Percentiles rank a stretch among this genome's conserved stretches.
phyloP scores from a whole-genome alignment of 2,113 vertebrate species.

The Notothenia coriiceps region DNA sequence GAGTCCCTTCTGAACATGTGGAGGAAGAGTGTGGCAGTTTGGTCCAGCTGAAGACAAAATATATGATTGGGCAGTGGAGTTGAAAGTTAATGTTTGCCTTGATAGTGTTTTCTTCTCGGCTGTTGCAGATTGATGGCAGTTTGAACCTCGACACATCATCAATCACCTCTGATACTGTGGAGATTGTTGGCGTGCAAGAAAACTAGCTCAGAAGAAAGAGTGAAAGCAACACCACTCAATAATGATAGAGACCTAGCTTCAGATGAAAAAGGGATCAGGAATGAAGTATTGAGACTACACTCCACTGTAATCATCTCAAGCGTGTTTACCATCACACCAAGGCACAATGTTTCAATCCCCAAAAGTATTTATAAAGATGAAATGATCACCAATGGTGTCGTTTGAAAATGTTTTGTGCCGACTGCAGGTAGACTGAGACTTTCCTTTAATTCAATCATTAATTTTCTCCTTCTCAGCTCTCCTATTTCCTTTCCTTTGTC shows the following conservation, averaged over 20 bases:
- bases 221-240: slow-evolving; percentile 35
- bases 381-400: slow-evolving; percentile 38
- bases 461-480: background rate
- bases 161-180: slow-evolving; percentile 31
- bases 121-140: slow-evolving; percentile 37
- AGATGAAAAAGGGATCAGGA: slow-evolving; percentile 5
- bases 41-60: slow-evolving; percentile 22
- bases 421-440: background rate
- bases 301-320: slow-evolving; percentile 35
- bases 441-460: slow-evolving; percentile 7
- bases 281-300: slow-evolving; percentile 30
- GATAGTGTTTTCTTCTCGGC: slow-evolving; percentile 31
- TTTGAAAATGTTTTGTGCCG: slow-evolving; percentile 35
- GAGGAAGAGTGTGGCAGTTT: background rate
- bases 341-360: slow-evolving; percentile 36
- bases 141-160: slow-evolving; percentile 47
- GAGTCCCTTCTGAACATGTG: background rate
- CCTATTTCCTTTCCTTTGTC: background rate
- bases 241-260: slow-evolving; percentile 40
- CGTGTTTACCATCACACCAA: slow-evolving; percentile 43
- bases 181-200: slow-evolving; percentile 17
- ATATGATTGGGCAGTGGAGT: background rate
- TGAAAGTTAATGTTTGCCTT: slow-evolving; percentile 39
- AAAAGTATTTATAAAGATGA: slow-evolving; percentile 16
- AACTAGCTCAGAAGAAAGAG: slow-evolving; percentile 16